Evolutionary conservation across 1,140 invertebrate genomes (phyloP), one percentile per base, ranked within the genome.

Genomic region (Coboldia fuscipes): DNA sequence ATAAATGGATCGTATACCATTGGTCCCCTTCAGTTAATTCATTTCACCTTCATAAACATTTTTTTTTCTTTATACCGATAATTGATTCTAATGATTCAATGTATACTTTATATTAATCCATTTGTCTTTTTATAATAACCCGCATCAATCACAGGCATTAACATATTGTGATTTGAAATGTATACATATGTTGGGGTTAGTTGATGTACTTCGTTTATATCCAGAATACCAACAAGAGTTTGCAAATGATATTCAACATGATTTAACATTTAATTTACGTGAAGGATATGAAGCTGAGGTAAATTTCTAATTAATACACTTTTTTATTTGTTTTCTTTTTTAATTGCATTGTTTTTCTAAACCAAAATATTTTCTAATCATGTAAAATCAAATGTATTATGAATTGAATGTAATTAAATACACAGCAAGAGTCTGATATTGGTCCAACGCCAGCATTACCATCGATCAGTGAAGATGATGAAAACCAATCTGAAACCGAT

Each of bases 91-190:
- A 8, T 8, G 23, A 24, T 8, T 8, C 23, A n/a, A 24, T 8
- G 7, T 24, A n/a, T 27, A 14, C 14, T 27, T 27, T 27, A 27
- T 27, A n/a, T 27, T n/a, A n/a, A n/a, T 12, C 10, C 24, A 14
- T 4, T 27, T 27, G 12, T 3, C 10, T 27, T 23, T 23, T 7
- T 23, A 23, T 6, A 9, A 4, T 16, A 15, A 30, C 12, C 8
- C 17, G 29, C 6, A 22, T 28, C 13, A 30, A 39, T 49, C 46
- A 13, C 54, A 72, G 57, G 86, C 88, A 15, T 63, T 93, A 17
- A 93, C 88, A 16, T 93, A 93, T 56, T 94, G 89, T 57, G 89
- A 94, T 61, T 62, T 97, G 18, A 93, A 94, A 55, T 90, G 84
- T 55, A 82, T 97, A 39, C 72, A 88, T 56, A 82, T 92, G 61